Evolutionary conservation across 2,113 vertebrate species (phyloP), one percentile per base, ranked within the genome.

Genomic region (Tautogolabrus adspersus): DNA sequence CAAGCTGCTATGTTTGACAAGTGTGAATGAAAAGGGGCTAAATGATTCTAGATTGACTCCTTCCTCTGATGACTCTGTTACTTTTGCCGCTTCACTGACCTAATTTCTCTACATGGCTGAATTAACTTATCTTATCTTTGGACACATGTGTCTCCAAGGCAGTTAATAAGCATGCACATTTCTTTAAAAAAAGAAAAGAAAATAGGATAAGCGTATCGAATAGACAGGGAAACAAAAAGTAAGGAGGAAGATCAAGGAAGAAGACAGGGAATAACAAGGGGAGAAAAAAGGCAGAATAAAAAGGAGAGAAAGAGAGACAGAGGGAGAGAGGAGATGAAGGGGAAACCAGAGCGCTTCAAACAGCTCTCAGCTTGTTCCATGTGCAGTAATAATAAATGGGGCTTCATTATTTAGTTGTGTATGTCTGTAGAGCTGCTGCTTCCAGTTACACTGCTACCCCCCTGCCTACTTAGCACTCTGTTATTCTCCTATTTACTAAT

Each of bases 381-480:
- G 79, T 70, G 77, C 86, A 87, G 82, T 84, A 83, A 87, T 88
- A 90, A 90, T 90, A 90, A 88, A 88, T 85, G 74, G 64, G 59
- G 79, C 79, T 87, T 90, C 86, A 90, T 90, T 87, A 88, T 90
- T 88, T 79, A 90, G 66, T 75, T 88, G 74, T 78, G 77, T 81
- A 57, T 89, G 67, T 87, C 74, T 89, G 70, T 72, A 77, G 62
- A 71, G 72, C 71, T 77, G 63, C 78, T 74, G 79, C 80, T 81
- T 75, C 77, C 78, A 80, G 83, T 84, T 81, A 47, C 65, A 77
- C 34, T 62, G 59, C 81, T 73, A 83, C 62, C 57, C 70, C 55
- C 74, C 63, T 82, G 81, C 73, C 69, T 80, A 86, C 79, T 83
- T 81, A 89, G 61, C 60, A 70, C 72, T 74, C 72, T 2, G 66